Percentiles rank a stretch among this genome's conserved stretches.
Evolutionary conservation across 2,888 invertebrate species (phyloP).

Genomic region (Lordiphosa fenestrarum): DNA sequence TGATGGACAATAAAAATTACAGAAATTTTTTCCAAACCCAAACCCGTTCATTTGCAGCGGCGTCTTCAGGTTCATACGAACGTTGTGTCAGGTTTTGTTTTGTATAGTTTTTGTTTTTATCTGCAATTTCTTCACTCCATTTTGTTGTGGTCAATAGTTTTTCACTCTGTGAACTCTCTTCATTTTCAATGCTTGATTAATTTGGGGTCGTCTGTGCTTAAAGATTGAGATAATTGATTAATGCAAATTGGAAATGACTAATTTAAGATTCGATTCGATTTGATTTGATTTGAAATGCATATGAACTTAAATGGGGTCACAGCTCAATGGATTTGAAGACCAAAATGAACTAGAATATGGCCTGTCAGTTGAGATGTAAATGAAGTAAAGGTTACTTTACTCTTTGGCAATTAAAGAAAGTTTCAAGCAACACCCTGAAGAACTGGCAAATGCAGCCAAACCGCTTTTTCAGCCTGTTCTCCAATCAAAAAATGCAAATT

Average conservation of each 20-base stretch:
- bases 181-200: slow-evolving; percentile 28
- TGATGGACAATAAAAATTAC: slow-evolving; percentile 4
- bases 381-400: slow-evolving; percentile 16
- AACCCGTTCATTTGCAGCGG: slow-evolving; percentile 35
- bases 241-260: slow-evolving; percentile 14
- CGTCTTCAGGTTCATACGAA: slow-evolving; percentile 25
- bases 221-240: slow-evolving; percentile 22
- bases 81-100: slow-evolving; percentile 1
- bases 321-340: no score
- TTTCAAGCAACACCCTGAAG: slow-evolving; percentile 17
- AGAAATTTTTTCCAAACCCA: slow-evolving; percentile 10
- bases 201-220: slow-evolving; percentile 17
- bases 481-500: slow-evolving; percentile 28
- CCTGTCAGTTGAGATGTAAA: slow-evolving; percentile 20
- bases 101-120: slow-evolving; percentile 7
- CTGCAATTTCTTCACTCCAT: slow-evolving; percentile 7
- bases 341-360: slow-evolving; percentile 14
- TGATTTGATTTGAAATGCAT: slow-evolving; percentile 5
- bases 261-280: slow-evolving; percentile 2
- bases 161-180: slow-evolving; percentile 12
- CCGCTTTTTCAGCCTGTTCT: slow-evolving; percentile 16
- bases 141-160: slow-evolving; percentile 18
- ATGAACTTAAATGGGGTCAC: background rate
- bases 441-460: slow-evolving; percentile 3
- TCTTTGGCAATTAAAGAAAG: slow-evolving; percentile 22